Evolutionary conservation across 2,113 vertebrate genomes (phyloP).

Genomic region (Neodontobutis hainanensis): DNA sequence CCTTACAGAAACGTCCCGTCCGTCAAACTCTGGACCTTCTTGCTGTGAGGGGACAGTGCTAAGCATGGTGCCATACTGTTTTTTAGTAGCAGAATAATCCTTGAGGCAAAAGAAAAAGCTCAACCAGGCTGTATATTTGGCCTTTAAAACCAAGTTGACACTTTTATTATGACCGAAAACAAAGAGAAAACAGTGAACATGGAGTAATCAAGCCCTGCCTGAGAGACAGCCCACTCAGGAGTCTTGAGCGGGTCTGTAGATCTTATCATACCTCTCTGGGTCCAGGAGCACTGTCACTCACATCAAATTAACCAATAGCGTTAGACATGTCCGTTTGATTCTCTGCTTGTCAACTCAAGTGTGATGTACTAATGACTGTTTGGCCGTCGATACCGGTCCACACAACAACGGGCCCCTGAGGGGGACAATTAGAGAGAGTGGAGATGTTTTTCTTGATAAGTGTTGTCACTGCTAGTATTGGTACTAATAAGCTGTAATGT

Average conservation of each 20-base stretch:
- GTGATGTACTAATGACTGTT: constrained; percentile 74
- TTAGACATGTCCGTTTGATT: constrained; percentile 58
- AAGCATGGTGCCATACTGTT: too few relatives aligned
- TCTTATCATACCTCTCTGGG: constrained; percentile 49
- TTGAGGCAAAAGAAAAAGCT: too few relatives aligned
- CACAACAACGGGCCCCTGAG: constrained; percentile 51
- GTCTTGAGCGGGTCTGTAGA: constrained; percentile 29
- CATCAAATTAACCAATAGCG: constrained; percentile 65
- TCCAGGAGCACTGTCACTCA: constrained; percentile 61
- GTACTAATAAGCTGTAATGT: constrained; percentile 74
- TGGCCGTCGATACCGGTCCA: constrained; percentile 62
- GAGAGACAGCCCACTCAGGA: constrained; percentile 11
- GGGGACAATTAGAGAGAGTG: constrained; percentile 63
- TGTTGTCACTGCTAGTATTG: constrained; percentile 67
- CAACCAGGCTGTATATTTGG: too few relatives aligned
- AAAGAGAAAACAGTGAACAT: too few relatives aligned
- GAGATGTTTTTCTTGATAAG: constrained; percentile 72
- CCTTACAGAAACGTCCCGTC: too few relatives aligned
- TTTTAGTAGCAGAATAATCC: too few relatives aligned
- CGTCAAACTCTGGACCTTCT: too few relatives aligned
- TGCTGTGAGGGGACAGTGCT: too few relatives aligned
- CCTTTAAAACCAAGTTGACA: too few relatives aligned
- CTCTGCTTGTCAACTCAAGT: constrained; percentile 58
- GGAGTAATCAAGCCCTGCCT: too few relatives aligned
- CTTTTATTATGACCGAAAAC: too few relatives aligned